A percentile compares a stretch with the other conserved stretches of the same genome.
These are phyloP conservation scores for Limnodromus scolopaceus DNA, from an alignment of 2,797 vertebrate genomes.

Conservation along the genomic window DNA sequence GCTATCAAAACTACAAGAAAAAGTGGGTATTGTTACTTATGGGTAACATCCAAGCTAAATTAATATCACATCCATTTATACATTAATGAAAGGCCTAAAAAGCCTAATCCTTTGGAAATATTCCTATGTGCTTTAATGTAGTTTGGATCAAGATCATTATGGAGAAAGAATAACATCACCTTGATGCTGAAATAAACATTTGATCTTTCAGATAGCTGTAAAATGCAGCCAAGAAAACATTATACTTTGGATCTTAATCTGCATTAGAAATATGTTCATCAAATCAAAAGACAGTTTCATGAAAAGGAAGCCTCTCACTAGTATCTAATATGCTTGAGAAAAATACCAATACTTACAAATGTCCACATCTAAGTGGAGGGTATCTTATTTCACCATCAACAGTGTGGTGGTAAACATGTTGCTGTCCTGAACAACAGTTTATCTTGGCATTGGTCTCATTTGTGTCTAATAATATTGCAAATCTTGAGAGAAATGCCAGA, in stretches of 20 bases:
- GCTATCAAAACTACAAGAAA: neutral
- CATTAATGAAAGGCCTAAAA: neutral
- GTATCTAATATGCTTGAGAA: neutral
- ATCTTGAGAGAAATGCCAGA: constrained; percentile 2
- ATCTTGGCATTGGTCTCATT: neutral
- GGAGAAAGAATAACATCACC: neutral
- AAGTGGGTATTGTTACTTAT: neutral
- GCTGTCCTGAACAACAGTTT: neutral
- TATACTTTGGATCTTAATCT: neutral
- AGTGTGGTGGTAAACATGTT: neutral
- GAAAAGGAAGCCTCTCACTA: neutral
- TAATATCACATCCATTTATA: neutral
- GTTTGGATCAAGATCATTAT: neutral
- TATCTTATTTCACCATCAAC: neutral
- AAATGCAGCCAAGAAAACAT: neutral
- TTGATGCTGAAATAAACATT: neutral
- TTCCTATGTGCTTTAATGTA: neutral
- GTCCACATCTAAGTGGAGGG: neutral
- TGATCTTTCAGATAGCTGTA: neutral
- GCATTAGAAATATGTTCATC: neutral
- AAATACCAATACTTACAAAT: constrained; percentile 12
- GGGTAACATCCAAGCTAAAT: neutral
- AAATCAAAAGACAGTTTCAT: neutral
- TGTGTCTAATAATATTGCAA: constrained; percentile 1
- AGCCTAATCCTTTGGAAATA: neutral